Conservation (phyloP, 1,140 invertebrate genomes). For the Oreohelix idahoensis region DNA sequence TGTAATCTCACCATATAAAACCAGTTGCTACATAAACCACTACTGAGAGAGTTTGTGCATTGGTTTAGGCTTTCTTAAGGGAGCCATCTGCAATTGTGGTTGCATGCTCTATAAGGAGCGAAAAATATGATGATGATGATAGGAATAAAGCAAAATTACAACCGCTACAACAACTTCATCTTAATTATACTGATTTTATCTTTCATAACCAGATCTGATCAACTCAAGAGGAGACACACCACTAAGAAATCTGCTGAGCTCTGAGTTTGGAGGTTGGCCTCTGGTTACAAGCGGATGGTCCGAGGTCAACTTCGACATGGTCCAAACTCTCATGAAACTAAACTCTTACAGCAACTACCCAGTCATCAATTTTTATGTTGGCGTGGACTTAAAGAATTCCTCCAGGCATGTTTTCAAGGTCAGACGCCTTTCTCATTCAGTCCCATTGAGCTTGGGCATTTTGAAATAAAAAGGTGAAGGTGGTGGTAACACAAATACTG, state of each 20-base stretch:
- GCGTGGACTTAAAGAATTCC: slow-evolving; percentile 90
- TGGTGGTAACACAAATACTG: too few species aligned
- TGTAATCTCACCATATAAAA: too few species aligned
- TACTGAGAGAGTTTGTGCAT: too few species aligned
- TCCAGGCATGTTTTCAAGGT: slow-evolving; percentile 65
- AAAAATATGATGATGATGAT: too few species aligned
- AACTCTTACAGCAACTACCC: slow-evolving; percentile 79
- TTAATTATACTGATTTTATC: neutral
- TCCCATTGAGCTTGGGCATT: too few species aligned
- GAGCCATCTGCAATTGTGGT: too few species aligned
- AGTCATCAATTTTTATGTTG: slow-evolving; percentile 83
- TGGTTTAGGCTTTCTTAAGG: too few species aligned
- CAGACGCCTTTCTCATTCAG: neutral
- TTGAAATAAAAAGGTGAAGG: too few species aligned
- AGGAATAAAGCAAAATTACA: too few species aligned
- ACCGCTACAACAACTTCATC: neutral
- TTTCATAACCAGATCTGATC: slow-evolving; percentile 47
- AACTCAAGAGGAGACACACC: slow-evolving; percentile 49
- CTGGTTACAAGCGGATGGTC: slow-evolving; percentile 43
- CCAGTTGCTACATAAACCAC: too few species aligned
- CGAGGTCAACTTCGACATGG: slow-evolving; percentile 76
- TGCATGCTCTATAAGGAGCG: too few species aligned
- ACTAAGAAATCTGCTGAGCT: slow-evolving; percentile 42
- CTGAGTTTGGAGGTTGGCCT: slow-evolving; percentile 61
- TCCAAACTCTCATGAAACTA: slow-evolving; percentile 81